Evolutionary conservation across 1,140 invertebrate genomes (phyloP).

Genomic region (Holcopasites calliopsidis): DNA sequence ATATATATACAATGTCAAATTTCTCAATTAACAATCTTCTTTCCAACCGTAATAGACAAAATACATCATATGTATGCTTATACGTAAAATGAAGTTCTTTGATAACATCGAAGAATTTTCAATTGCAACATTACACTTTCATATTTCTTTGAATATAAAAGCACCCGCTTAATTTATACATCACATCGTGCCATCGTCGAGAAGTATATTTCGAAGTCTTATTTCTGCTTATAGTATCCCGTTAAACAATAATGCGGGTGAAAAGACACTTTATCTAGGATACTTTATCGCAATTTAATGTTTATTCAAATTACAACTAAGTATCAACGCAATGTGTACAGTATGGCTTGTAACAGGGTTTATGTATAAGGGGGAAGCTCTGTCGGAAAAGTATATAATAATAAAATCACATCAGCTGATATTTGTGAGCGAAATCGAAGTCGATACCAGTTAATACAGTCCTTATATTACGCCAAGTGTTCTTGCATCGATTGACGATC

Average conservation of each 20-base stretch:
- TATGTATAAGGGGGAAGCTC: conserved; percentile 60
- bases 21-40: too few species aligned
- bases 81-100: neutral
- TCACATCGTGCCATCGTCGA: neutral
- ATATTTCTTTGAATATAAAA: neutral
- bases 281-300: conserved; percentile 43
- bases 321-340: conserved; percentile 20
- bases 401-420: conserved; percentile 53
- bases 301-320: conserved; percentile 46
- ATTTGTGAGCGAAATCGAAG: conserved; percentile 10
- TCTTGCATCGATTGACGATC: neutral
- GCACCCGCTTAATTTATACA: neutral
- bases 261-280: conserved; percentile 49
- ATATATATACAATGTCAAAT: too few species aligned
- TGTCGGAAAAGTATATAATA: conserved; percentile 44
- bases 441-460: conserved; percentile 4
- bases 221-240: conserved; percentile 28
- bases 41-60: too few species aligned
- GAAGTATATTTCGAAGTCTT: conserved; percentile 42
- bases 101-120: neutral
- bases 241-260: conserved; percentile 42
- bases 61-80: neutral
- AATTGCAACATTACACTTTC: neutral
- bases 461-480: conserved; percentile 5
- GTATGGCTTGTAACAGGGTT: conserved; percentile 60